A percentile compares a stretch with the other conserved stretches of the same genome.
Conservation (phyloP, 2,888 invertebrate genomes). For the Ditylenchus weischeri region DNA sequence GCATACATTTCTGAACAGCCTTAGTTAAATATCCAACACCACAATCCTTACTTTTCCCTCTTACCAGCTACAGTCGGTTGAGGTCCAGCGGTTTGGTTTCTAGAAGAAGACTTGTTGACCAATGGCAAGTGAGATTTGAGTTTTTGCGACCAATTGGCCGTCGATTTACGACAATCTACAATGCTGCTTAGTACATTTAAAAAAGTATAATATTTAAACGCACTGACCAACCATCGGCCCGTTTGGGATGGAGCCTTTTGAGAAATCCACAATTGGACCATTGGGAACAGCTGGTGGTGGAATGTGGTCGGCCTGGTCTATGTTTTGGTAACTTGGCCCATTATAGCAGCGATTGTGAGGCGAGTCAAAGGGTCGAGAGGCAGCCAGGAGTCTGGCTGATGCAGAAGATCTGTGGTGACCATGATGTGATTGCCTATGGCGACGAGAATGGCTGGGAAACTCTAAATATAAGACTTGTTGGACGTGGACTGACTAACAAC, state of each 20-base stretch:
- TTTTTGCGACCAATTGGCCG: neutral
- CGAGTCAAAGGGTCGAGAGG: constrained; percentile 11
- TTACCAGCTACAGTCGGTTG: too few species aligned
- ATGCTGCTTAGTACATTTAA: neutral
- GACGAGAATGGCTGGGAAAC: neutral
- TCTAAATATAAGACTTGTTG: neutral
- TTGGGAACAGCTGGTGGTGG: constrained; percentile 6
- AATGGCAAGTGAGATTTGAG: neutral
- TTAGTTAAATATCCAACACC: too few species aligned
- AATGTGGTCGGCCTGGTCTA: constrained; percentile 2
- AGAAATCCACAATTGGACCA: constrained; percentile 14
- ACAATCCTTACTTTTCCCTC: too few species aligned
- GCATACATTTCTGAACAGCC: too few species aligned
- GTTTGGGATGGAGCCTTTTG: constrained; percentile 25
- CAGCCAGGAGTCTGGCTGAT: constrained; percentile 7
- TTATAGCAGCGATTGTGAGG: constrained; percentile 9
- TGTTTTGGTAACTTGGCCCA: neutral
- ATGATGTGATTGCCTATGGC: neutral
- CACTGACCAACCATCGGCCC: constrained; percentile 33
- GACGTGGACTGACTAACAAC: neutral
- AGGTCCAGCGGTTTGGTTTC: too few species aligned
- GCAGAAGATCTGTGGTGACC: constrained; percentile 4
- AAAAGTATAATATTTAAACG: neutral
- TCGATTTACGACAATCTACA: neutral
- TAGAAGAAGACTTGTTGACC: constrained; percentile 2